Conservation (phyloP, 2,888 invertebrate genomes). For the Aethes cnicana region DNA sequence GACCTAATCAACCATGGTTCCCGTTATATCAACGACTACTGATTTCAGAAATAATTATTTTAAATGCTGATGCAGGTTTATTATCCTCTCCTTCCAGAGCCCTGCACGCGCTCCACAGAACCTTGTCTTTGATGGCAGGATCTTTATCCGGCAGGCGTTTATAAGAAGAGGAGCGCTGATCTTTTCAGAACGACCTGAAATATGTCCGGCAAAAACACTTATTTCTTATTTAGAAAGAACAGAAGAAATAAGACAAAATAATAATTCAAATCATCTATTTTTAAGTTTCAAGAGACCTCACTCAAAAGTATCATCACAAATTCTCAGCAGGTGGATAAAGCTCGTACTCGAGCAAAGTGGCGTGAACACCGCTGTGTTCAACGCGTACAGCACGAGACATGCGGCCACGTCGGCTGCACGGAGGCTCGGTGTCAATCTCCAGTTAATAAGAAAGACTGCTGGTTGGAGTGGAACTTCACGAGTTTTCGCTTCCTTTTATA, state of each 20-base stretch:
- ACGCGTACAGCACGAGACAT: conserved; percentile 35
- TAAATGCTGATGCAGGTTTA: background rate
- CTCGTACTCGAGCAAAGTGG: conserved; percentile 27
- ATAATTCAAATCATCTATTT: background rate
- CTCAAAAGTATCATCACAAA: conserved; percentile 28
- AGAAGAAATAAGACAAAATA: background rate
- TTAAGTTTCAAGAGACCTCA: conserved; percentile 16
- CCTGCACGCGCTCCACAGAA: conserved; percentile 1
- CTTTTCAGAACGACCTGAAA: too few relatives aligned
- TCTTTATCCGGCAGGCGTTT: background rate
- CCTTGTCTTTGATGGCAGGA: conserved; percentile 1
- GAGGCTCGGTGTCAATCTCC: conserved; percentile 19
- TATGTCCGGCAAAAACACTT: conserved; percentile 20
- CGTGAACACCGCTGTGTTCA: conserved; percentile 33
- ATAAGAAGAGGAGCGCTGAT: conserved; percentile 3
- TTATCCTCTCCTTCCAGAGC: conserved; percentile 1
- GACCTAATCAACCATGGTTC: conserved; percentile 36
- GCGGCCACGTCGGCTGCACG: conserved; percentile 36
- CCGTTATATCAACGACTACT: conserved; percentile 27
- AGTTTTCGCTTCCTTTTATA: conserved; percentile 2
- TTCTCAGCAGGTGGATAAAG: conserved; percentile 36
- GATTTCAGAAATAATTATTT: background rate
- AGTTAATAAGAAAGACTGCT: conserved; percentile 34
- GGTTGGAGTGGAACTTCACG: conserved; percentile 6
- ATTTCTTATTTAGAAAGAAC: conserved; percentile 15